Evolutionary conservation across 2,113 vertebrate species (phyloP).

Genomic region (Athene cunicularia): DNA sequence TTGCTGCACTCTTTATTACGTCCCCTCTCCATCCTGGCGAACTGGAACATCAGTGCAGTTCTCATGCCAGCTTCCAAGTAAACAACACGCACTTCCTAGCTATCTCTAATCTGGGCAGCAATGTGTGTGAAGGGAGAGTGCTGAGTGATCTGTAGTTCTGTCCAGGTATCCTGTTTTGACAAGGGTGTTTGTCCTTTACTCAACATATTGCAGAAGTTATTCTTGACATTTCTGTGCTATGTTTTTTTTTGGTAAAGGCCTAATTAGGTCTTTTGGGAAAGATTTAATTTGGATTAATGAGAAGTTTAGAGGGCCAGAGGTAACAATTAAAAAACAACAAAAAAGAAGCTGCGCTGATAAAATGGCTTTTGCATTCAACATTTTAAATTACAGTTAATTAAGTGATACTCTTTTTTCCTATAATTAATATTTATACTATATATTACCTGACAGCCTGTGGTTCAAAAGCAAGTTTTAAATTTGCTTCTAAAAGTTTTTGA

Average conservation of each 20-base stretch:
- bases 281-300: constrained; percentile 42
- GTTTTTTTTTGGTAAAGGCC: not conserved
- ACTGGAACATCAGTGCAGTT: constrained; percentile 14
- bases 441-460: not conserved
- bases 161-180: constrained; percentile 75
- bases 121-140: constrained; percentile 36
- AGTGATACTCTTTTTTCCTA: not conserved
- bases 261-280: constrained; percentile 63
- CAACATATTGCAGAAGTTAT: constrained; percentile 28
- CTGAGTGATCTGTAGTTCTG: constrained; percentile 15
- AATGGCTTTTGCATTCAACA: not conserved
- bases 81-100: constrained; percentile 67
- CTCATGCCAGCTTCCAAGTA: constrained; percentile 57
- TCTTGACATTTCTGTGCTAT: not conserved
- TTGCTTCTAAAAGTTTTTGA: not conserved
- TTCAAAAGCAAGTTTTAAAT: constrained; percentile 3
- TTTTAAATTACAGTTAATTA: not conserved
- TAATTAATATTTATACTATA: not conserved
- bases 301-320: constrained; percentile 7
- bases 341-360: not conserved
- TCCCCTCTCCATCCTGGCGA: not conserved
- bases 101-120: constrained; percentile 67
- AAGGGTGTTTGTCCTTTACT: constrained; percentile 63
- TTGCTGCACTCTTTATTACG: constrained; percentile 6
- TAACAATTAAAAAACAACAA: constrained; percentile 25